Evolutionary conservation across 2,888 invertebrate genomes (phyloP).

Genomic region (Spilarctia lutea): DNA sequence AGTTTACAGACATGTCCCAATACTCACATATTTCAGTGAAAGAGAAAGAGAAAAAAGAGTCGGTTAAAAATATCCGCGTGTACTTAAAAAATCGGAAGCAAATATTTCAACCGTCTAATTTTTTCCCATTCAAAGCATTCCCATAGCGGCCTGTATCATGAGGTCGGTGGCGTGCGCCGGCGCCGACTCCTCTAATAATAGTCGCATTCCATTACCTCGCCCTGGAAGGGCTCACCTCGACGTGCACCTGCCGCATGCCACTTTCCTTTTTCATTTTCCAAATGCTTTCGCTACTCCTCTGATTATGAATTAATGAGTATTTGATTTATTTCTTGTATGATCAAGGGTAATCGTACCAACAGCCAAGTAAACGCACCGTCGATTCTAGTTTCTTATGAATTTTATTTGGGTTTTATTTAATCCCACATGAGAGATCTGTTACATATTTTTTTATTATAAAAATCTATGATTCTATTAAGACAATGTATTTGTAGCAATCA

Average conservation of each 20-base stretch:
- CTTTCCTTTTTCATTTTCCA: slow-evolving; percentile 80
- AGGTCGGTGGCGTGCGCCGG: slow-evolving; percentile 72
- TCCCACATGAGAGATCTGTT: background rate
- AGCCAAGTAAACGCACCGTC: background rate
- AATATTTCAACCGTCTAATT: slow-evolving; percentile 21
- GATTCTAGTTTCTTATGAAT: background rate
- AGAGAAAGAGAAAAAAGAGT: background rate
- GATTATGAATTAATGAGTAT: slow-evolving; percentile 42
- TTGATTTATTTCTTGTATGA: background rate
- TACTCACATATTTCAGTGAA: too few relatives aligned
- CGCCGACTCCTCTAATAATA: slow-evolving; percentile 82
- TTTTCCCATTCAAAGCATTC: slow-evolving; percentile 36
- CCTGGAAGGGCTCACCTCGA: slow-evolving; percentile 66
- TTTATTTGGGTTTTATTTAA: too few relatives aligned
- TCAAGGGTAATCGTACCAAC: background rate
- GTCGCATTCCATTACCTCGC: slow-evolving; percentile 76
- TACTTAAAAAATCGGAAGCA: background rate
- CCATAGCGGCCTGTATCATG: slow-evolving; percentile 61
- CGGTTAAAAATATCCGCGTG: background rate
- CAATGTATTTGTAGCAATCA: background rate
- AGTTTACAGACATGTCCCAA: background rate
- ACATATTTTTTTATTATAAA: background rate
- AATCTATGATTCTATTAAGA: background rate
- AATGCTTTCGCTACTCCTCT: slow-evolving; percentile 64
- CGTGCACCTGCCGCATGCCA: slow-evolving; percentile 73